Conservation (phyloP, 2,888 invertebrate species). For the Caenorhabditis doughertyi region DNA sequence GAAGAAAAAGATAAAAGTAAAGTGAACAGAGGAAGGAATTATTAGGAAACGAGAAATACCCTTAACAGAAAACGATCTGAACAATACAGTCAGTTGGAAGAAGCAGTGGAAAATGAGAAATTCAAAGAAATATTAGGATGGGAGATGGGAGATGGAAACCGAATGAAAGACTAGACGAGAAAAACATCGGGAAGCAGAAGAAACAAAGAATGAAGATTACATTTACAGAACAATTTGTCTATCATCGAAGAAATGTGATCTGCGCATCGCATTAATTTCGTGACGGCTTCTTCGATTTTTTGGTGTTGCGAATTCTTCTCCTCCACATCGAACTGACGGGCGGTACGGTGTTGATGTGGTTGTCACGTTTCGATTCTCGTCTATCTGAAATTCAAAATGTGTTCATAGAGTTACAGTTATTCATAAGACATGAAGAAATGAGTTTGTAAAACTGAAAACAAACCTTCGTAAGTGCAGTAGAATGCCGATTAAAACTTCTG, state of each 20-base stretch:
- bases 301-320: slow-evolving; percentile 47
- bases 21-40: slow-evolving; percentile 15
- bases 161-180: slow-evolving; percentile 29
- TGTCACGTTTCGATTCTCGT: slow-evolving; percentile 60
- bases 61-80: too few species aligned
- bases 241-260: slow-evolving; percentile 63
- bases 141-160: slow-evolving; percentile 22
- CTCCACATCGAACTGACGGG: slow-evolving; percentile 39
- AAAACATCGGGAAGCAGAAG: slow-evolving; percentile 18
- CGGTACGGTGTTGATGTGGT: slow-evolving; percentile 36
- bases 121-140: slow-evolving; percentile 11
- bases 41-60: too few species aligned
- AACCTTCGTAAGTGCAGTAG: slow-evolving; percentile 48
- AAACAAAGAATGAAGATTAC: background rate
- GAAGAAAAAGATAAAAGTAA: slow-evolving; percentile 1
- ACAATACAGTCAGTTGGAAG: too few species aligned
- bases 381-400: slow-evolving; percentile 47
- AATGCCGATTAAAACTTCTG: slow-evolving; percentile 48
- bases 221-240: slow-evolving; percentile 45
- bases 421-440: background rate
- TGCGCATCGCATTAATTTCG: slow-evolving; percentile 53
- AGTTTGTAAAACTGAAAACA: background rate
- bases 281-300: slow-evolving; percentile 53
- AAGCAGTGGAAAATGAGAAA: slow-evolving; percentile 7
- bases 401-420: background rate